Percentiles rank a stretch among this genome's conserved stretches.
Evolutionary conservation across 2,797 vertebrate species (phyloP).

Genomic region (Anguilla megastoma): DNA sequence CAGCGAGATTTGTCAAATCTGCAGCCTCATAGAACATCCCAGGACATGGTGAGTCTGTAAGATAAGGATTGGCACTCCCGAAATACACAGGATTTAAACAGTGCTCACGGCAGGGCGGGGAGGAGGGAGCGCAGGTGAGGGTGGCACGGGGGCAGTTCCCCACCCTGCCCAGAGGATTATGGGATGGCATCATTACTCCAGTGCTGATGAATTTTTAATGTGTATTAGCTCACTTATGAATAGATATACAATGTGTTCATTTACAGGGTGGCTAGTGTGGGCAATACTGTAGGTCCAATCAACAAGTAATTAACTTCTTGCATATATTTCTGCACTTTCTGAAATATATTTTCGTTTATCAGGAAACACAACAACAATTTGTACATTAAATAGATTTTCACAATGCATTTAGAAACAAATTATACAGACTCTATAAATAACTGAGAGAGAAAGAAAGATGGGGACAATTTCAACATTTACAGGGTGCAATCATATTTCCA

Average conservation of each 20-base stretch:
- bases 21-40: conserved; percentile 51
- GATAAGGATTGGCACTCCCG: conserved; percentile 46
- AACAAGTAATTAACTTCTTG: background rate
- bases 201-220: background rate
- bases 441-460: conserved; percentile 16
- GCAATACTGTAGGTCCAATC: background rate
- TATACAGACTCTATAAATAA: too few relatives aligned
- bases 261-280: background rate
- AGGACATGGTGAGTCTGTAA: conserved; percentile 58
- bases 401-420: too few relatives aligned
- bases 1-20: conserved; percentile 24
- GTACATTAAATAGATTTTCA: too few relatives aligned
- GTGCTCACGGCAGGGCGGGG: conserved; percentile 19
- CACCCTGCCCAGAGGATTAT: background rate
- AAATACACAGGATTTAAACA: conserved; percentile 56
- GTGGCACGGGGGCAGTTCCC: background rate
- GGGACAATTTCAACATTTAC: background rate
- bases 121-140: conserved; percentile 32
- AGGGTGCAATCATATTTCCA: background rate
- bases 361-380: too few relatives aligned
- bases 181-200: background rate
- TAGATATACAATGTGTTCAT: background rate
- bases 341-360: background rate
- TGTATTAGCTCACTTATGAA: background rate
- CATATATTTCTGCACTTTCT: background rate